Percentiles rank a stretch among this genome's conserved stretches.
Evolutionary conservation across 2,797 vertebrate genomes (phyloP).

Genomic region (Lepus townsendii): DNA sequence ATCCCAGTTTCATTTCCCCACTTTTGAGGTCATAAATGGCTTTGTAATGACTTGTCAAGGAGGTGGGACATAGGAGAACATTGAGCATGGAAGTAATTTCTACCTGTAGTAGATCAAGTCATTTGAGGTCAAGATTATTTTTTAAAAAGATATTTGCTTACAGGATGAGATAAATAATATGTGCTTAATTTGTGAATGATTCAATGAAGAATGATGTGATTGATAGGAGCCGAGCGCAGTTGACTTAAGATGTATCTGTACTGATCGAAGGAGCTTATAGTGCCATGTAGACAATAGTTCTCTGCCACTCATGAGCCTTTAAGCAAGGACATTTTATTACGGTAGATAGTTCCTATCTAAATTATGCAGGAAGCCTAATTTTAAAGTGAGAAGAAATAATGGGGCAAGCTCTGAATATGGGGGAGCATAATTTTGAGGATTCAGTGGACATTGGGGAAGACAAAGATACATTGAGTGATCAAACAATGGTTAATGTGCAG

Average conservation of each 20-base stretch:
- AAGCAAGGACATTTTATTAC: slow-evolving; percentile 7
- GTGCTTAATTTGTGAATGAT: not conserved
- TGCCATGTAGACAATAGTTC: not conserved
- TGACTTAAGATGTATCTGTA: not conserved
- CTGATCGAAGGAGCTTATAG: not conserved
- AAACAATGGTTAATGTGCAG: not conserved
- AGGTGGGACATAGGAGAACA: not conserved
- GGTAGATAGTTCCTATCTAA: not conserved
- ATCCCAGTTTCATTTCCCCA: not conserved
- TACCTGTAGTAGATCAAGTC: not conserved
- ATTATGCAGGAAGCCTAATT: slow-evolving; percentile 16
- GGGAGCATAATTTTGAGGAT: not conserved
- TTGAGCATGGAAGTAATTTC: not conserved
- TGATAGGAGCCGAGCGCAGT: not conserved
- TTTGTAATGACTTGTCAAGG: not conserved
- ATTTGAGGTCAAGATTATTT: not conserved
- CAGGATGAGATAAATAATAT: not conserved
- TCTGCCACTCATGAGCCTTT: not conserved
- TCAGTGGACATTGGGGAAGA: not conserved
- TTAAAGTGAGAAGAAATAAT: not conserved
- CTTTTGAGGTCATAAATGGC: not conserved
- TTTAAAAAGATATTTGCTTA: not conserved
- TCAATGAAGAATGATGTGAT: not conserved
- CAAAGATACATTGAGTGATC: not conserved
- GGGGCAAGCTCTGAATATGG: slow-evolving; percentile 6